phyloP scores from a whole-genome alignment of 2,888 invertebrate species.

The Microplitis manilae region DNA sequence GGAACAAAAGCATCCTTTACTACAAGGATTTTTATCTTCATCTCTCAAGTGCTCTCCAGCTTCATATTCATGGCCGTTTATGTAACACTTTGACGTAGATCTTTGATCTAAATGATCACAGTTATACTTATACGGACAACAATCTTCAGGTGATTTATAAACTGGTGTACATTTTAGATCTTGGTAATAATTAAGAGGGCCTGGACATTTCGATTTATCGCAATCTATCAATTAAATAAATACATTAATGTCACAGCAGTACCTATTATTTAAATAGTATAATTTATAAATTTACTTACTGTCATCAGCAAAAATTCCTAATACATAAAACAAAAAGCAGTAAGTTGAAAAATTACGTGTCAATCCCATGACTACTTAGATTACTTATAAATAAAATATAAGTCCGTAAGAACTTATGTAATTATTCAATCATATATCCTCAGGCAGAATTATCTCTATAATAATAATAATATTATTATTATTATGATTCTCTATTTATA shows the following conservation, averaged over 20 bases:
- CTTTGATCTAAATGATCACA: slow-evolving; percentile 56
- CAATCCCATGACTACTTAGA: background rate
- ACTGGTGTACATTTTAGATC: slow-evolving; percentile 57
- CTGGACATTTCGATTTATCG: slow-evolving; percentile 52
- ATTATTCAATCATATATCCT: too few species aligned
- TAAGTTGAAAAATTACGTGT: background rate
- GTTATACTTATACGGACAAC: slow-evolving; percentile 59
- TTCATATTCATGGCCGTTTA: slow-evolving; percentile 55
- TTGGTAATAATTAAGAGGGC: slow-evolving; percentile 58
- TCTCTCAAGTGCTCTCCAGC: slow-evolving; percentile 53
- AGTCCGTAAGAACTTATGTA: too few species aligned
- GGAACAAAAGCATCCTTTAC: slow-evolving; percentile 54
- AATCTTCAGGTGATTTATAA: slow-evolving; percentile 52
- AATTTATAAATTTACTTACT: background rate
- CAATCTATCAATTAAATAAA: slow-evolving; percentile 21
- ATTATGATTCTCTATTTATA: too few species aligned
- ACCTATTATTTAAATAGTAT: background rate
- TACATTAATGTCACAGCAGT: background rate
- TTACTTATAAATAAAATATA: too few species aligned
- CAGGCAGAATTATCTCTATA: too few species aligned
- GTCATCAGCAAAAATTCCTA: background rate
- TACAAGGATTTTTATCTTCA: slow-evolving; percentile 59
- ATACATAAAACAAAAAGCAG: background rate
- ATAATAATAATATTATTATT: too few species aligned
- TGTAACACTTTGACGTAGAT: slow-evolving; percentile 57